Base-by-base conservation (phyloP, 2,113 vertebrate species). In the Urocitellus parryii region DNA sequence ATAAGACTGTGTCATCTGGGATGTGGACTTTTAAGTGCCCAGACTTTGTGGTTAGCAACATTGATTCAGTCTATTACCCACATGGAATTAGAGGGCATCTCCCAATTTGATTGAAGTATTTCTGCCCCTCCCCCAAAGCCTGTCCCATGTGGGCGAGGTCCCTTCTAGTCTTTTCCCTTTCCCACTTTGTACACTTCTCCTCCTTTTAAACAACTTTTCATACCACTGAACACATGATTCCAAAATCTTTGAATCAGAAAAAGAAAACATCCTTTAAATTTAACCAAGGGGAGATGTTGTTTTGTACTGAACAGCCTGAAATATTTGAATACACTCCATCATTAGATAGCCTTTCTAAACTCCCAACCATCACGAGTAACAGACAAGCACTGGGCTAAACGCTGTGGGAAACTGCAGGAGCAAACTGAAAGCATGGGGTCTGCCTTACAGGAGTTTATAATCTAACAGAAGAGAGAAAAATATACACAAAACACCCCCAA, bases 401-500 rank as follows among this genome's bases (percentile, higher is more conserved):
- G 5, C 53, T 93, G 65, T 89, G n/a, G 76, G 90, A 96, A 95
- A 79, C 2, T 56, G 76, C 94, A 91, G 94, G 22, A 84, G 39
- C 86, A 34, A 51, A 20, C 37, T 87, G 42, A 81, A 95, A 94
- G 37, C 91, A 82, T 79, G 48, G 91, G 51, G 42, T 95, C 20
- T 96, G 80, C 53, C 89, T 97, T 90, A 68, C 51, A n/a, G 34
- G 90, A 96, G 90, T 91, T 96, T 91, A 95, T 96, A 94, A 95
- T 94, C 86, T 96, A 88, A 78, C 39, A 34, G 87, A 96, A 34
- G 89, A 98, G 88, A 65, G 85, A 96, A 97, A 97, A 97, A 96
- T 94, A 95, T 73, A 93, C 70, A 86, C 96, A 97, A 97, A 97
- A 95, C 81, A 96, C 32, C 96, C 91, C 95, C n/a, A 93, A 96